Conservation (phyloP, 2,113 vertebrate species). For the Paradoxurus hermaphroditus region DNA sequence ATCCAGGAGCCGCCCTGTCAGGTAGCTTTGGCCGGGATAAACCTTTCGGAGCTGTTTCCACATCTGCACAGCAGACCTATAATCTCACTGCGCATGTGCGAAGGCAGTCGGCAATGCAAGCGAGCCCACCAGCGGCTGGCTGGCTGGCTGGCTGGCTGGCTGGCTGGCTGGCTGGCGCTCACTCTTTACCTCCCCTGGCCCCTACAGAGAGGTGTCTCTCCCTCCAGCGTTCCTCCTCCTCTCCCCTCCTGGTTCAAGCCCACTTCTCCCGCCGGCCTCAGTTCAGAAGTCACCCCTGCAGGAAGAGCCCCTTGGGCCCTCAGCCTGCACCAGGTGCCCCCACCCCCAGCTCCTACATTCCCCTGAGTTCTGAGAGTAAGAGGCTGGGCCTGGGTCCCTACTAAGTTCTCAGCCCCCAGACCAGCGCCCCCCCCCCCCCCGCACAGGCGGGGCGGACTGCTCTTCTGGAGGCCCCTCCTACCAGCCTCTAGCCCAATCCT, state of each 20-base stretch:
- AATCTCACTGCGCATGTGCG: too few species aligned
- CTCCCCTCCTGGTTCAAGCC: not conserved
- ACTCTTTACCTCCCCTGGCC: not conserved
- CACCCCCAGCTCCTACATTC: not conserved
- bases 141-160: not conserved
- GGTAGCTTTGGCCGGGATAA: not conserved
- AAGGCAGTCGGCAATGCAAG: not conserved
- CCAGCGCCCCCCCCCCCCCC: not conserved
- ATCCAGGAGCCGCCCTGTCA: not conserved
- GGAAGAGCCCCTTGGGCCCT: not conserved
- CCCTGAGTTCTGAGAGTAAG: not conserved
- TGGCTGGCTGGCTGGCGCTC: not conserved
- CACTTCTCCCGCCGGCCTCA: not conserved
- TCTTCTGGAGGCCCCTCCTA: not conserved
- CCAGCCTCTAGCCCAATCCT: not conserved
- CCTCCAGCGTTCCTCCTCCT: not conserved
- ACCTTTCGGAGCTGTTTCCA: not conserved
- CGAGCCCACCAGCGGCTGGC: accelerated
- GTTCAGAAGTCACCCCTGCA: not conserved
- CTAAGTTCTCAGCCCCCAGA: not conserved
- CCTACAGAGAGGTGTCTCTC: not conserved
- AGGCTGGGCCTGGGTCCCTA: too few species aligned
- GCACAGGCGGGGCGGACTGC: not conserved
- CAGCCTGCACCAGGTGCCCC: not conserved
- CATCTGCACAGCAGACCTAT: not conserved